Conservation (phyloP, 2,113 vertebrate species). For the Macrotis lagotis region DNA sequence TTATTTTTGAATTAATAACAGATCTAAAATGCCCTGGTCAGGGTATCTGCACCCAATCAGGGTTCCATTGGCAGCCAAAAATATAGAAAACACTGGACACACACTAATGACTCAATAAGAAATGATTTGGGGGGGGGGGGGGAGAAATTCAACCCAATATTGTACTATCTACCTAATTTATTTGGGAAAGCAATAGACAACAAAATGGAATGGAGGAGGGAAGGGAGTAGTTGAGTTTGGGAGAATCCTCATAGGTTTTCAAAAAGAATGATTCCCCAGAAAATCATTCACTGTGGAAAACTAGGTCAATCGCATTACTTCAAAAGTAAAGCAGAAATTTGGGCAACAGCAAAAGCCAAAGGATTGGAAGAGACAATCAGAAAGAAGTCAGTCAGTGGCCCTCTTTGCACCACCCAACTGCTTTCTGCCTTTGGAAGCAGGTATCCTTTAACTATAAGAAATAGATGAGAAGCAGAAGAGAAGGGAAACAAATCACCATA, state of each 20-base stretch:
- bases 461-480: background rate
- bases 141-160: background rate
- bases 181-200: background rate
- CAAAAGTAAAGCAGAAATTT: background rate
- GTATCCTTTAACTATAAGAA: background rate
- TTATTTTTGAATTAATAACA: background rate
- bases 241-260: background rate
- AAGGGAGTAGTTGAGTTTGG: background rate
- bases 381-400: background rate
- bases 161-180: background rate
- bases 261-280: background rate
- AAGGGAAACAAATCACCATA: background rate
- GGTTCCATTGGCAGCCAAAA: background rate
- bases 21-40: background rate
- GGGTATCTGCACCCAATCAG: background rate
- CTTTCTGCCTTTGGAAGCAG: background rate
- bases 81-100: background rate
- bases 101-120: background rate
- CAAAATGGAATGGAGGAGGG: background rate
- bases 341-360: background rate
- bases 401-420: background rate
- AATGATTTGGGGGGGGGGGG: background rate
- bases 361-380: background rate
- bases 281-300: background rate
- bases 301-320: background rate